Evolutionary conservation across 1,140 invertebrate genomes (phyloP), one percentile per base, ranked within the genome.

Genomic region (Cecropterus lyciades): DNA sequence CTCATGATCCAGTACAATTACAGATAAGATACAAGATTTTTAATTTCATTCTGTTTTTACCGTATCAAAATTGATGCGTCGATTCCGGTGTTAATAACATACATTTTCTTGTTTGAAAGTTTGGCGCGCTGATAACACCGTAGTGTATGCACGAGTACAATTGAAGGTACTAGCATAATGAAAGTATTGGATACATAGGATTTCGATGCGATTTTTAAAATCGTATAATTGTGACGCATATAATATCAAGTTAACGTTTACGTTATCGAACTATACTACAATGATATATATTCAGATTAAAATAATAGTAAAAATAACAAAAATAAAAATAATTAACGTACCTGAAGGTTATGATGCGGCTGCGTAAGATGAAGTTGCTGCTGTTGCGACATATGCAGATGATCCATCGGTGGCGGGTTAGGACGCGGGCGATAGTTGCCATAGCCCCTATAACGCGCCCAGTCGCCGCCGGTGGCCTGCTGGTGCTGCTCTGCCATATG

Each of bases 401-500:
- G 79, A 66, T 88, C 87, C 84, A 69, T 82, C 91, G 69, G 91
- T 86, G 94, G 94, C 93, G 66, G 93, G 91, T 94, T 93, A 0
- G 94, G 95, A 4, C 95, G 93, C 45, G 95, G 95, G 57, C 95
- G 91, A 10, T 95, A 95, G 45, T 93, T 93, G 55, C 93, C 93
- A 79, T 94, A 95, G n/a, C 92, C 86, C 63, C 94, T 92, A 82
- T 95, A 94, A 10, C 95, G 95, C 70, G 81, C 80, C 85, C 83
- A 84, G 69, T 89, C 87, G 2, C 80, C 88, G 20, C 82, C 85
- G 17, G 82, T 79, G 40, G 84, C 98, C 88, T 98, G 97, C 89
- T 98, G 97, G 85, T 99, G 98, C 82, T 99, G 98, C 81, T 98
- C 97, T 3, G 98, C 98, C 97, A 98, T 98, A 77, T 98, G 97